These are phyloP conservation scores for Acanthis flammea DNA, from an alignment of 2,797 vertebrate species.

Conservation along the genomic window DNA sequence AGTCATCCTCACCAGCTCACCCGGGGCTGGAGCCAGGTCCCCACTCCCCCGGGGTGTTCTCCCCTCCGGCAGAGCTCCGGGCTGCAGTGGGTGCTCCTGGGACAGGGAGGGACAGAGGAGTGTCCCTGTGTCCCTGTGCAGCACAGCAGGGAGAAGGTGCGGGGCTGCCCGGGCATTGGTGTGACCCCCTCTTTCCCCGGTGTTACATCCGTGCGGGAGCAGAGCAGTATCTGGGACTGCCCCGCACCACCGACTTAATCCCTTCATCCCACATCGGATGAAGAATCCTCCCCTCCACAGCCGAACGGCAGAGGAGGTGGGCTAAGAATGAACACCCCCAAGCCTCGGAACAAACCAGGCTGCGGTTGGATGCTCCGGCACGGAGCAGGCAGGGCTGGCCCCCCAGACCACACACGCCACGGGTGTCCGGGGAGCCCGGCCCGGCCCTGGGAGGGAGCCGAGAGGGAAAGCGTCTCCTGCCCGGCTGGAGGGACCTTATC, in stretches of 20 bases:
- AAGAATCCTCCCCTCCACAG: neutral
- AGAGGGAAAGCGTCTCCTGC: neutral
- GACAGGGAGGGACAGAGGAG: neutral
- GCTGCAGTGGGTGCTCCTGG: neutral
- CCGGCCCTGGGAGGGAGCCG: neutral
- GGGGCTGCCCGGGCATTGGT: rapidly evolving
- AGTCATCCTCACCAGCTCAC: constrained; percentile 19
- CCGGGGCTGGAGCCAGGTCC: neutral
- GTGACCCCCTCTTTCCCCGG: neutral
- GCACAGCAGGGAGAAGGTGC: neutral
- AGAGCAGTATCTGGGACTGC: neutral
- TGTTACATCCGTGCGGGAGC: rapidly evolving
- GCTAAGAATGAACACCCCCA: neutral
- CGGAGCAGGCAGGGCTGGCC: neutral
- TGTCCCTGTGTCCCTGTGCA: neutral
- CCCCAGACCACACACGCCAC: rapidly evolving
- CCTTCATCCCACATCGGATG: rapidly evolving
- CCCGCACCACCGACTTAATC: neutral
- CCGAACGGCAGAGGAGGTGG: rapidly evolving
- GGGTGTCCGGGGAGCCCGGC: neutral
- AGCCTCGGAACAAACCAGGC: neutral
- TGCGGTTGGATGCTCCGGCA: neutral
- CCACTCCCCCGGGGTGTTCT: neutral
- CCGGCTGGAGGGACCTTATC: neutral
- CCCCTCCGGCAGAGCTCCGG: neutral